Evolutionary conservation across 2,888 invertebrate species (phyloP).

Genomic region (Antheraea assamensis): DNA sequence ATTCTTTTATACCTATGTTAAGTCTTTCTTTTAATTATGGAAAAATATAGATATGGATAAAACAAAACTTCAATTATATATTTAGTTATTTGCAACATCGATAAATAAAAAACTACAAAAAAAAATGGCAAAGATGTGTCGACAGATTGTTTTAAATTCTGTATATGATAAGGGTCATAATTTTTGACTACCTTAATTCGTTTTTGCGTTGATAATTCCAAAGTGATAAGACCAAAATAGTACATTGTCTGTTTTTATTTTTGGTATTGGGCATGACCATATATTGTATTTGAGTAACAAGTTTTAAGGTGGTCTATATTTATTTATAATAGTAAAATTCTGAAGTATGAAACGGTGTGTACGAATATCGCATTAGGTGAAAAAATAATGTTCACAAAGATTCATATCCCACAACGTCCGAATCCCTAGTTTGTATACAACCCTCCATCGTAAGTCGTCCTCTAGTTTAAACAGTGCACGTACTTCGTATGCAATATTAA

Average conservation of each 20-base stretch:
- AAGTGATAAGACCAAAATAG: neutral
- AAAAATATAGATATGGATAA: neutral
- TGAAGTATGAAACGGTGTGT: neutral
- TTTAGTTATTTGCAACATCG: too few relatives aligned
- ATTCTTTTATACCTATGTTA: too few relatives aligned
- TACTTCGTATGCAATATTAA: conserved; percentile 75
- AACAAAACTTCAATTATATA: neutral
- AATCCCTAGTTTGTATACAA: conserved; percentile 38
- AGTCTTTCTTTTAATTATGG: too few relatives aligned
- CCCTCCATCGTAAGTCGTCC: conserved; percentile 35
- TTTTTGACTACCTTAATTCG: too few relatives aligned
- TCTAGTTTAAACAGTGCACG: conserved; percentile 71
- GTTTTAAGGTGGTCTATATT: neutral
- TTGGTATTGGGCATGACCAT: neutral
- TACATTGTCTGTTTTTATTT: neutral
- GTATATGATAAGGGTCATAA: neutral
- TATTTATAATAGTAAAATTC: neutral
- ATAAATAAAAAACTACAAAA: neutral
- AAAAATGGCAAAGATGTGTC: neutral
- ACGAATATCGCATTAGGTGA: neutral
- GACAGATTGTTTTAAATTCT: neutral
- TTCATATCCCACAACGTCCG: conserved; percentile 26
- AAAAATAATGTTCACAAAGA: conserved; percentile 16
- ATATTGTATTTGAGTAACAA: neutral
- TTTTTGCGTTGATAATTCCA: neutral